Conservation (phyloP, 2,888 invertebrate species). For the Hemaris fuciformis region DNA sequence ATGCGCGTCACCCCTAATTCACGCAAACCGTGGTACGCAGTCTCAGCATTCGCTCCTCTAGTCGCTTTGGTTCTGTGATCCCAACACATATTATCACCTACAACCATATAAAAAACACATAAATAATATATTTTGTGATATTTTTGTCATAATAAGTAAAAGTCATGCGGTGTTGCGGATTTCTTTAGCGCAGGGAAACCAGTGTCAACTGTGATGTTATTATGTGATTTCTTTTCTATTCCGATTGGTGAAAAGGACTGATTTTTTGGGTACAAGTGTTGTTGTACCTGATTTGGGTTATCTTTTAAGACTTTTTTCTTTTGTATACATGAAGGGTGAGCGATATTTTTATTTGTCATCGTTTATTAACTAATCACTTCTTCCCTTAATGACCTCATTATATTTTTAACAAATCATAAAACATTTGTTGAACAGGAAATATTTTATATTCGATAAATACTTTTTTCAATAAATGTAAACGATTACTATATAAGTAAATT, state of each 20-base stretch:
- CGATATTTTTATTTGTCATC: not conserved
- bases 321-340: slow-evolving; percentile 75
- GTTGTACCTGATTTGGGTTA: slow-evolving; percentile 21
- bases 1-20: slow-evolving; percentile 62
- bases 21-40: slow-evolving; percentile 67
- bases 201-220: not conserved
- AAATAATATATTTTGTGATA: slow-evolving; percentile 20
- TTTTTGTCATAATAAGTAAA: not conserved
- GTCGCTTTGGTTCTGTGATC: slow-evolving; percentile 55
- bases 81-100: slow-evolving; percentile 34
- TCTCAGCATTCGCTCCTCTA: slow-evolving; percentile 64
- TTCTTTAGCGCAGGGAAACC: slow-evolving; percentile 16
- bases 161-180: not conserved
- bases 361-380: not conserved
- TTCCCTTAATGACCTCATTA: too few relatives aligned
- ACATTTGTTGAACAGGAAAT: too few relatives aligned
- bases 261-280: slow-evolving; percentile 9
- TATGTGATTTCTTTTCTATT: slow-evolving; percentile 2
- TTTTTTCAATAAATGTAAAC: too few relatives aligned
- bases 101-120: slow-evolving; percentile 30
- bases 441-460: too few relatives aligned
- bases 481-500: too few relatives aligned
- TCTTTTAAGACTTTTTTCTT: slow-evolving; percentile 47
- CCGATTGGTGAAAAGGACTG: not conserved
- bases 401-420: too few relatives aligned